These are phyloP conservation scores for Glyptemys insculpta DNA, from an alignment of 2,797 vertebrate species.

Conservation along the genomic window DNA sequence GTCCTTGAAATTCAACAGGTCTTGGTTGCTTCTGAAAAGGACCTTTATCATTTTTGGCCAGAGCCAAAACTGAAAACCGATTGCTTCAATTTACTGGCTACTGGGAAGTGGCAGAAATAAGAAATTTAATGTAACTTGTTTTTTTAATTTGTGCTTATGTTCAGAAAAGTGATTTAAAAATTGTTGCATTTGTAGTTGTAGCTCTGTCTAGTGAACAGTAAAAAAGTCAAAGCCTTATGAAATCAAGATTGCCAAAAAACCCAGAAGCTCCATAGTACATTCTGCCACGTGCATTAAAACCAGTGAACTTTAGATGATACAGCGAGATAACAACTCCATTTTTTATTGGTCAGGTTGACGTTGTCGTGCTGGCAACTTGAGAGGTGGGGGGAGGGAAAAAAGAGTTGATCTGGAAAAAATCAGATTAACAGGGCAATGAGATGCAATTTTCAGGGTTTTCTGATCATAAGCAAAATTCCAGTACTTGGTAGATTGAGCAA, in stretches of 20 bases:
- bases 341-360: background rate
- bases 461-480: background rate
- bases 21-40: background rate
- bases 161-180: constrained; percentile 21
- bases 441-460: background rate
- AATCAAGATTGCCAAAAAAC: background rate
- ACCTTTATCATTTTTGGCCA: background rate
- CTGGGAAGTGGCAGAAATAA: background rate
- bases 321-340: background rate
- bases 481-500: background rate
- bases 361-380: background rate
- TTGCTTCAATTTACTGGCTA: background rate
- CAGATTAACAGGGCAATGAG: background rate
- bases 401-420: background rate
- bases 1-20: background rate
- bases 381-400: background rate
- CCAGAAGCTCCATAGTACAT: background rate
- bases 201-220: background rate
- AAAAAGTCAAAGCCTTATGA: background rate
- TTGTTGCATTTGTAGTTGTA: accelerated
- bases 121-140: background rate
- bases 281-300: background rate
- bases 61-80: background rate
- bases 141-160: background rate
- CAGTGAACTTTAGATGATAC: background rate